phyloP scores from a whole-genome alignment of 2,888 invertebrate species.

The Apamea monoglypha region DNA sequence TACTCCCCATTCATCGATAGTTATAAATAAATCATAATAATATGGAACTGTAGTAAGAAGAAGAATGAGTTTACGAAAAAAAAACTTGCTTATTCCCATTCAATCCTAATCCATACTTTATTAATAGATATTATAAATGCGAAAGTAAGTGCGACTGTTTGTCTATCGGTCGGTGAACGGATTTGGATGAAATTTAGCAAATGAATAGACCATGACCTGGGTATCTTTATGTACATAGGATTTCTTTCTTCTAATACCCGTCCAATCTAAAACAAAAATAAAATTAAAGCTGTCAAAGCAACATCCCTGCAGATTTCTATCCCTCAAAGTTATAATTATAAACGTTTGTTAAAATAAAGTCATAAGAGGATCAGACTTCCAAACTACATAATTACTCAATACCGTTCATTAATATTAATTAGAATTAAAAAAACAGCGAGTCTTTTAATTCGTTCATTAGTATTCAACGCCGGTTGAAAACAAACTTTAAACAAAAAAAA shows the following conservation, averaged over 20 bases:
- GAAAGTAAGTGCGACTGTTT: not conserved
- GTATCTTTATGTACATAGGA: not conserved
- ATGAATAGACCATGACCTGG: not conserved
- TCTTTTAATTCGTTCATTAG: slow-evolving; percentile 33
- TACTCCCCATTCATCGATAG: not conserved
- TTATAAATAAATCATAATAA: not conserved
- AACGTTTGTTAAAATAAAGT: slow-evolving; percentile 1
- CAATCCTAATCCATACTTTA: not conserved
- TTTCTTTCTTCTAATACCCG: not conserved
- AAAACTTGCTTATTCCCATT: not conserved
- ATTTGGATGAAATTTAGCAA: not conserved
- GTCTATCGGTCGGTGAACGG: not conserved
- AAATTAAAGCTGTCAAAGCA: not conserved
- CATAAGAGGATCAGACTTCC: slow-evolving; percentile 10
- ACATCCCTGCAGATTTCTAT: not conserved
- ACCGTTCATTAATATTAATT: slow-evolving; percentile 35
- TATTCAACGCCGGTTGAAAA: slow-evolving; percentile 34
- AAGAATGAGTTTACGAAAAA: not conserved
- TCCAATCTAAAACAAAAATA: not conserved
- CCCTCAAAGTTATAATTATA: not conserved
- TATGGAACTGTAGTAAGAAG: not conserved
- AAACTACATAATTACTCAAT: slow-evolving; percentile 11
- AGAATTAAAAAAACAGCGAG: slow-evolving; percentile 33
- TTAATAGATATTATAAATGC: not conserved
- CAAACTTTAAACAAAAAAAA: slow-evolving; percentile 42